These are phyloP conservation scores for Parapsyche elsis DNA, from an alignment of 1,140 invertebrate species.

Conservation along the genomic window DNA sequence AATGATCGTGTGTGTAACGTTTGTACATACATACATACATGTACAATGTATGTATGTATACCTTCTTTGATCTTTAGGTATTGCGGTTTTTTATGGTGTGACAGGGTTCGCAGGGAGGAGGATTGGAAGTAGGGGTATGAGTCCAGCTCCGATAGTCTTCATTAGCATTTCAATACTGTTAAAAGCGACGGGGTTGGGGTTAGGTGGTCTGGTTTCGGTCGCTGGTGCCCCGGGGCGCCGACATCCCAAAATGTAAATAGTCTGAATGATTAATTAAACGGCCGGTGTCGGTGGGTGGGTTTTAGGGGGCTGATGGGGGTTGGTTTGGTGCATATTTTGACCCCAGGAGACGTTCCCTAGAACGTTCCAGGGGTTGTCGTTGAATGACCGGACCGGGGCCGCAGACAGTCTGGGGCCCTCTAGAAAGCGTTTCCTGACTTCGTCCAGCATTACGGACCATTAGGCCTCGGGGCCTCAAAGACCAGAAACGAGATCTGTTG, in stretches of 20 bases:
- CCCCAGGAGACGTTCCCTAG: neutral
- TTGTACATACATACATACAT: neutral
- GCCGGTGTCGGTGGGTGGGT: neutral
- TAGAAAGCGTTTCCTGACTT: neutral
- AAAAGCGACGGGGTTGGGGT: neutral
- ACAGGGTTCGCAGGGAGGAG: neutral
- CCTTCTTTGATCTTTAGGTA: slow-evolving; percentile 7
- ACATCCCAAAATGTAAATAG: slow-evolving; percentile 31
- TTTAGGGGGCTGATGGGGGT: neutral
- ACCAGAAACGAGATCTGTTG: slow-evolving; percentile 20
- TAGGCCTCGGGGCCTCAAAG: slow-evolving; percentile 9
- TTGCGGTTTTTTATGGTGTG: slow-evolving; percentile 10
- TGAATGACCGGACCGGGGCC: slow-evolving; percentile 24
- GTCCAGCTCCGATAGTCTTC: slow-evolving; percentile 1
- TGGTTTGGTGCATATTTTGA: slow-evolving; percentile 33
- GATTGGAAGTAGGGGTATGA: neutral
- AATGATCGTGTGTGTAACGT: neutral
- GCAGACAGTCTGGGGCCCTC: slow-evolving; percentile 13
- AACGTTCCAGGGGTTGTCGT: slow-evolving; percentile 16
- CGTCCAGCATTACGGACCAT: slow-evolving; percentile 13
- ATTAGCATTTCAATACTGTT: slow-evolving; percentile 27
- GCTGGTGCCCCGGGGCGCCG: slow-evolving; percentile 10
- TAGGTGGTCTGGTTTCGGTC: neutral
- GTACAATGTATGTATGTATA: neutral
- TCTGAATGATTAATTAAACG: slow-evolving; percentile 33